Percentiles rank a stretch among this genome's conserved stretches.
phyloP scores from a whole-genome alignment of 2,888 invertebrate species.

The Anaspis maculata region DNA sequence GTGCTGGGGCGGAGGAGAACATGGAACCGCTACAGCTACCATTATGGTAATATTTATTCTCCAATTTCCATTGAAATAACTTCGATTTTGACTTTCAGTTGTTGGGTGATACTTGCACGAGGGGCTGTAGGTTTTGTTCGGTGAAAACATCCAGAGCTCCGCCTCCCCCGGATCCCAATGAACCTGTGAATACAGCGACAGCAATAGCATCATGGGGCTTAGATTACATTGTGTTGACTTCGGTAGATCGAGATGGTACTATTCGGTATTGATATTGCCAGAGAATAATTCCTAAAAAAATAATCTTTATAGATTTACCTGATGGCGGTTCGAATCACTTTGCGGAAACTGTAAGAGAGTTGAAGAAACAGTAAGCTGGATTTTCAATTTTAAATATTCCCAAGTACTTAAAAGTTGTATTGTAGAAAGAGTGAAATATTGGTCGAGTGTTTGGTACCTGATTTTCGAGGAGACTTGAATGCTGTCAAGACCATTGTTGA shows the following conservation, averaged over 20 bases:
- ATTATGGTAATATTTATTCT: slow-evolving; percentile 71
- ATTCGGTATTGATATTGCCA: slow-evolving; percentile 5
- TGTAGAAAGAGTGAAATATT: slow-evolving; percentile 72
- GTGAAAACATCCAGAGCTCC: slow-evolving; percentile 92
- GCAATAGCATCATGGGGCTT: slow-evolving; percentile 93
- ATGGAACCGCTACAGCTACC: slow-evolving; percentile 96
- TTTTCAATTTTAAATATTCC: slow-evolving; percentile 4
- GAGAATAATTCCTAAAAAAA: background rate
- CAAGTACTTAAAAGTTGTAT: slow-evolving; percentile 1
- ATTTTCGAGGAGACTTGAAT: slow-evolving; percentile 77
- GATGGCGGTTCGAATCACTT: slow-evolving; percentile 95
- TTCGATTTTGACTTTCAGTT: slow-evolving; percentile 48
- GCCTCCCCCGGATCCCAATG: slow-evolving; percentile 79
- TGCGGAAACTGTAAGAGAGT: slow-evolving; percentile 81
- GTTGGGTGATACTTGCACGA: slow-evolving; percentile 97
- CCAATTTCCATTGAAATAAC: slow-evolving; percentile 3
- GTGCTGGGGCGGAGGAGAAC: slow-evolving; percentile 94
- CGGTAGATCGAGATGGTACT: slow-evolving; percentile 93
- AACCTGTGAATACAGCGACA: slow-evolving; percentile 86
- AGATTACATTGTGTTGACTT: slow-evolving; percentile 95
- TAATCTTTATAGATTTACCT: slow-evolving; percentile 60
- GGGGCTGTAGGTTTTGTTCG: slow-evolving; percentile 97
- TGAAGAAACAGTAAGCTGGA: slow-evolving; percentile 68
- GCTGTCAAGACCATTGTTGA: slow-evolving; percentile 67
- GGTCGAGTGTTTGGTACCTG: slow-evolving; percentile 95